A percentile compares a stretch with the other conserved stretches of the same genome.
Conservation (phyloP, 2,113 vertebrate genomes). For the Montifringilla adamsi region DNA sequence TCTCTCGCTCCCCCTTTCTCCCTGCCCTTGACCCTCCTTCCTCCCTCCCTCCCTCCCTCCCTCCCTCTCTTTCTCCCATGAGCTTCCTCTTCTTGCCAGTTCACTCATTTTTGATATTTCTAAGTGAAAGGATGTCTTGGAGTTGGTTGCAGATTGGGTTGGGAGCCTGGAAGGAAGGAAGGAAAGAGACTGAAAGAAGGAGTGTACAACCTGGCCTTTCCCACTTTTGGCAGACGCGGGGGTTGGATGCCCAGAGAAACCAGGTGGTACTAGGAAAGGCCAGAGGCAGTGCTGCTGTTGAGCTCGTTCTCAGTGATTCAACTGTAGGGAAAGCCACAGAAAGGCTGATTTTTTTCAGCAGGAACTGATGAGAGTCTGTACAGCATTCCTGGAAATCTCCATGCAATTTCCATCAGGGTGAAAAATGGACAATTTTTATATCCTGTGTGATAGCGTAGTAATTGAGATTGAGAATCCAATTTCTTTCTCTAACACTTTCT, state of each 20-base stretch:
- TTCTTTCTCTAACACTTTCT: conserved; percentile 63
- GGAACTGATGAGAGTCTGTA: conserved; percentile 20
- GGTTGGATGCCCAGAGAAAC: neutral
- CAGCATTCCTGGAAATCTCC: conserved; percentile 58
- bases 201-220: neutral
- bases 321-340: neutral
- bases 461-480: conserved; percentile 55
- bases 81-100: conserved; percentile 69
- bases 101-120: conserved; percentile 70
- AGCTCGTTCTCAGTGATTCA: neutral
- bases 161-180: conserved; percentile 49
- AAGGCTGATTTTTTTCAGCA: conserved; percentile 34
- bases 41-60: neutral
- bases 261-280: neutral
- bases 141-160: conserved; percentile 39
- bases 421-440: conserved; percentile 60
- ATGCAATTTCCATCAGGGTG: conserved; percentile 29
- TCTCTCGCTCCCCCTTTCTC: neutral
- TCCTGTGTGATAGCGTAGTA: conserved; percentile 18
- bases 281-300: conserved; percentile 17
- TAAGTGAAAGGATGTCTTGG: conserved; percentile 45
- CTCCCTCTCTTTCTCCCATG: conserved; percentile 24
- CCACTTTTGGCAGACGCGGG: neutral
- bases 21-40: neutral
- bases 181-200: conserved; percentile 46